Evolutionary conservation across 2,797 vertebrate genomes (phyloP), one percentile per base, ranked within the genome.

Genomic region (Mormyrus hasselquistii): DNA sequence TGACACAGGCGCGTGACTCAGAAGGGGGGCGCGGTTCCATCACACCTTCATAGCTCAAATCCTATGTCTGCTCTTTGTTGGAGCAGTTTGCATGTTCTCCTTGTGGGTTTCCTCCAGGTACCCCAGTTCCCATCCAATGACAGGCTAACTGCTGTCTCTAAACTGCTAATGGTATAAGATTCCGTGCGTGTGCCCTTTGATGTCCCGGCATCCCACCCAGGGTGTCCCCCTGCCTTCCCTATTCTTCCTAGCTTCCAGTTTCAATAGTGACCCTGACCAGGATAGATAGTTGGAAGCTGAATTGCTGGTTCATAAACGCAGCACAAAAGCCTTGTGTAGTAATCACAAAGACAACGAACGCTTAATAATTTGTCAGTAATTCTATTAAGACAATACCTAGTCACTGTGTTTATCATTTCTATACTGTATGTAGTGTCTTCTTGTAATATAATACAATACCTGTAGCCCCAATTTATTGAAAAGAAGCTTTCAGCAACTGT

Each of bases 401-500:
- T 38, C 12, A 73, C 34, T 73, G 69, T 38, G 29, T 73, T 34
- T 34, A 34, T 34, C 29, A 34, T 34, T 34, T 34, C 29, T 34
- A 34, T 34, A 34, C 0, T 34, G 29, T 34, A 34, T 34, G 29
- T 34, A 34, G 29, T 34, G 29, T 34, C 29, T 34, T 34, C 29
- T 34, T 34, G 29, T 87, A 55, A 87, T 38, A 8, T 16, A 87
- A 86, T 50, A 25, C 12, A 86, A 50, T 25, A 53, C 25, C 14
- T 86, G 22, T 16, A 86, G 84, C 12, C 29, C 25, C 10, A 86
- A 50, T 55, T 53, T 6, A 59, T 19, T 29, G 19, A 44, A 49
- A 9, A 49, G 38, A 22, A 69, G 47, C 91, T 92, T 89, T 90
- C 94, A 93, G 96, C 94, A 95, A 93, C 93, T 92, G 88, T 92